Evolutionary conservation across 2,113 vertebrate species (phyloP).

Genomic region (Melanotaenia duboulayi): DNA sequence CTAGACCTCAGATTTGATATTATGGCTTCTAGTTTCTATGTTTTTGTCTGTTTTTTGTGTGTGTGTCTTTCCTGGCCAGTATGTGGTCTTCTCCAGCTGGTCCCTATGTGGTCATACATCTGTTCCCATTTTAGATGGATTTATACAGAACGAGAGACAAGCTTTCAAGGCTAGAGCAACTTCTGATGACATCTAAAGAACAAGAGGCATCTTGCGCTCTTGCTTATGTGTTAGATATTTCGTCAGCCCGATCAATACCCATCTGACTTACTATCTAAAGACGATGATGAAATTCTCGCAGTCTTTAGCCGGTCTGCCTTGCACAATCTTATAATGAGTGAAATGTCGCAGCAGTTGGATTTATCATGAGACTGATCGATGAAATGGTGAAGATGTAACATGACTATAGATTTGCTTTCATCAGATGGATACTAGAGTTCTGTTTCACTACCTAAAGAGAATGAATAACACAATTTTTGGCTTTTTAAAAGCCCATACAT

Average conservation of each 20-base stretch:
- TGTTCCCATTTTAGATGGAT: background rate
- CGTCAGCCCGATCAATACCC: slow-evolving; percentile 17
- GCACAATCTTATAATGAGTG: background rate
- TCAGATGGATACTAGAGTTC: slow-evolving; percentile 12
- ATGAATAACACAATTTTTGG: background rate
- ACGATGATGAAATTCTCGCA: slow-evolving; percentile 1
- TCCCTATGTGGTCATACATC: slow-evolving; percentile 7
- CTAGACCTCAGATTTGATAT: too few relatives aligned
- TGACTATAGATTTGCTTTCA: background rate
- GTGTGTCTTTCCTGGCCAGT: background rate
- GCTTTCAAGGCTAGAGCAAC: slow-evolving; percentile 14
- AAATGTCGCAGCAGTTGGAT: background rate
- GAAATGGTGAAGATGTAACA: slow-evolving; percentile 1
- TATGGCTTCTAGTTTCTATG: too few relatives aligned
- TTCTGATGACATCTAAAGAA: slow-evolving; percentile 22
- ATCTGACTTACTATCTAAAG: slow-evolving; percentile 8
- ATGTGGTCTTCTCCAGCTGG: background rate
- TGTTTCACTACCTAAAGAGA: background rate
- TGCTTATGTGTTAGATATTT: slow-evolving; percentile 1
- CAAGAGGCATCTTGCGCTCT: background rate
- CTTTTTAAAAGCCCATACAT: background rate
- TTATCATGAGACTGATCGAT: slow-evolving; percentile 13
- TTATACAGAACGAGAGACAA: slow-evolving; percentile 1
- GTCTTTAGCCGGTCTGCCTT: background rate
- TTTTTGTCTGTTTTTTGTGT: too few relatives aligned